These are phyloP conservation scores for Copidosoma aretas DNA, from an alignment of 2,888 invertebrate species.

Conservation along the genomic window DNA sequence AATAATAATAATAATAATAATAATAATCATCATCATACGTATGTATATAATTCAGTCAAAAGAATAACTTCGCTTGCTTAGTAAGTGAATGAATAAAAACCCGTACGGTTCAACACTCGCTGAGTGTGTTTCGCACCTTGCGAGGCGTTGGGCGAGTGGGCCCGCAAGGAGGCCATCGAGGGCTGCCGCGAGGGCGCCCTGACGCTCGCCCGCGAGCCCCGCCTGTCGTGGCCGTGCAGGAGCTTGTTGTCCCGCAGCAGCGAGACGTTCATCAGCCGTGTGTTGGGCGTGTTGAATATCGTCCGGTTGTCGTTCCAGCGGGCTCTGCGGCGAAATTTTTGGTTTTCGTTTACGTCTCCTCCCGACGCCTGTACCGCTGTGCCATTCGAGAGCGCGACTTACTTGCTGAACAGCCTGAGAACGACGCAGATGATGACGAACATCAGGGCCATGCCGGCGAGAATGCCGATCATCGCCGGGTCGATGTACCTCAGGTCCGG, in stretches of 20 bases:
- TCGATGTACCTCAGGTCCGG: conserved; percentile 76
- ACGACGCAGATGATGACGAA: conserved; percentile 93
- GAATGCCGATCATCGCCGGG: conserved; percentile 89
- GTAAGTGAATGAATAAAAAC: conserved; percentile 54
- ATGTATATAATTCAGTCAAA: conserved; percentile 13
- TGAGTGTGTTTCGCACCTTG: conserved; percentile 68
- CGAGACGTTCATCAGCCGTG: conserved; percentile 91
- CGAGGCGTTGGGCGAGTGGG: conserved; percentile 76
- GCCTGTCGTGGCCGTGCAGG: conserved; percentile 77
- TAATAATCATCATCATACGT: background rate
- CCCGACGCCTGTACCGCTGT: no score
- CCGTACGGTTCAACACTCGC: conserved; percentile 60
- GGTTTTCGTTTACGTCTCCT: no score
- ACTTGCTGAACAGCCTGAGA: conserved; percentile 91
- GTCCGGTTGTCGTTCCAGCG: conserved; percentile 91
- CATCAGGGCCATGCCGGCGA: conserved; percentile 91
- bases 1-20: no score
- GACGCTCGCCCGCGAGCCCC: conserved; percentile 80
- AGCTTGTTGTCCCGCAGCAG: conserved; percentile 81
- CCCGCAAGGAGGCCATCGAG: conserved; percentile 83
- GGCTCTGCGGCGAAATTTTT: conserved; percentile 72
- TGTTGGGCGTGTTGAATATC: conserved; percentile 93
- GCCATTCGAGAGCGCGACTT: conserved; percentile 57
- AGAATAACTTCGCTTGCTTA: conserved; percentile 57
- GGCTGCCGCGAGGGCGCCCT: conserved; percentile 84